phyloP scores from a whole-genome alignment of 2,888 invertebrate species.

The Epinotia ramella region DNA sequence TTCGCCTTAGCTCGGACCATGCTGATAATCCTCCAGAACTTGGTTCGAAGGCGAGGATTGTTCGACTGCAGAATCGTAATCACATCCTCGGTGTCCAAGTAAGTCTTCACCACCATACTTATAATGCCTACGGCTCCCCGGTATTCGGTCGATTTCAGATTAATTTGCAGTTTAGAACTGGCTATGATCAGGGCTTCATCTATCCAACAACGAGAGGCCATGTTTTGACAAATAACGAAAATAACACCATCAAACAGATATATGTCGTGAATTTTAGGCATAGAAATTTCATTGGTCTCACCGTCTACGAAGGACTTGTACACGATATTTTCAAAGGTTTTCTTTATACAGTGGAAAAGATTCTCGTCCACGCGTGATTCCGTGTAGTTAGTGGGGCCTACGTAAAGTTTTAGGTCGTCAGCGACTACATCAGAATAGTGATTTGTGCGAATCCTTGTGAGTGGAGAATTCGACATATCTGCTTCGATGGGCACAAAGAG shows the following conservation, averaged over 20 bases:
- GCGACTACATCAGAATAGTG: slow-evolving; percentile 74
- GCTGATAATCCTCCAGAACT: slow-evolving; percentile 76
- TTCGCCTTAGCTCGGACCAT: slow-evolving; percentile 62
- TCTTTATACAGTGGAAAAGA: slow-evolving; percentile 67
- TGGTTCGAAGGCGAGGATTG: slow-evolving; percentile 73
- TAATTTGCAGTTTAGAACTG: slow-evolving; percentile 59
- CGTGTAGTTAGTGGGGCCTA: slow-evolving; percentile 74
- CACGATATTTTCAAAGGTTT: slow-evolving; percentile 65
- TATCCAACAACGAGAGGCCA: slow-evolving; percentile 66
- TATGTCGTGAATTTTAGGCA: slow-evolving; percentile 74
- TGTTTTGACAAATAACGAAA: slow-evolving; percentile 72
- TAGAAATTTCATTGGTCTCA: slow-evolving; percentile 52
- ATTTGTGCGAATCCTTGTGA: slow-evolving; percentile 69
- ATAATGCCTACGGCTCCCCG: slow-evolving; percentile 79
- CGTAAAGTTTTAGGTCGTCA: slow-evolving; percentile 75
- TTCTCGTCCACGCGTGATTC: slow-evolving; percentile 71
- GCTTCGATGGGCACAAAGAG: slow-evolving; percentile 69
- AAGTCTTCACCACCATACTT: slow-evolving; percentile 68
- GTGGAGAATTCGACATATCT: slow-evolving; percentile 63
- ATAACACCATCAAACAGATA: slow-evolving; percentile 79
- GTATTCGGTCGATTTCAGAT: slow-evolving; percentile 73
- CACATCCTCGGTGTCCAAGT: slow-evolving; percentile 65
- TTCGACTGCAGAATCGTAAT: slow-evolving; percentile 67
- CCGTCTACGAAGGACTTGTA: slow-evolving; percentile 56
- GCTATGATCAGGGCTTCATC: slow-evolving; percentile 59